These are phyloP conservation scores for Amazona ochrocephala DNA, from an alignment of 2,797 vertebrate species.

Conservation along the genomic window DNA sequence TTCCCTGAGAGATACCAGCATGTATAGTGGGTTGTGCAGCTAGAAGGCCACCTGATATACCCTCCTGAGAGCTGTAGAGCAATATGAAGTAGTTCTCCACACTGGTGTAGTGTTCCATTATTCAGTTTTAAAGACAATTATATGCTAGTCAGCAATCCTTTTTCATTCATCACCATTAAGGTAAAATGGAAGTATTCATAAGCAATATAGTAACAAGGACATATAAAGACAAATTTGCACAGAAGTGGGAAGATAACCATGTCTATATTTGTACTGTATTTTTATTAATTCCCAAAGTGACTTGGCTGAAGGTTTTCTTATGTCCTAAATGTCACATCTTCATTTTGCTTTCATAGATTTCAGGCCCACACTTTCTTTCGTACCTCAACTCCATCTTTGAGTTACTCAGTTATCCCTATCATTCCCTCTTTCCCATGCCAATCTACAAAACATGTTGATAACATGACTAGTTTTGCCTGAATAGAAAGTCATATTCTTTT, in stretches of 20 bases:
- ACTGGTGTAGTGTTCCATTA: background rate
- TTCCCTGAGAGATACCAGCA: background rate
- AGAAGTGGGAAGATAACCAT: background rate
- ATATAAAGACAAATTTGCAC: background rate
- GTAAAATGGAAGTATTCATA: background rate
- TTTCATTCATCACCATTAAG: background rate
- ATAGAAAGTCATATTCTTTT: background rate
- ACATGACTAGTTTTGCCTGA: background rate
- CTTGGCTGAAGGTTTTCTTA: background rate
- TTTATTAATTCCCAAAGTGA: background rate
- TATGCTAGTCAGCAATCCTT: background rate
- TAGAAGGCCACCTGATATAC: background rate
- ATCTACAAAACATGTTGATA: background rate
- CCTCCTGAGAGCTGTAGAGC: background rate
- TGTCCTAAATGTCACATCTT: background rate
- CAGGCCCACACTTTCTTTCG: background rate
- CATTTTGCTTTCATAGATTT: background rate
- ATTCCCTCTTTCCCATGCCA: background rate
- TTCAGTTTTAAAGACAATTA: background rate
- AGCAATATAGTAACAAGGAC: background rate
- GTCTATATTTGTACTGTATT: background rate
- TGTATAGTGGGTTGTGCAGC: background rate
- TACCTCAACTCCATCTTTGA: background rate
- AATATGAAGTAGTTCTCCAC: background rate
- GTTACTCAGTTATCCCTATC: background rate